These are phyloP conservation scores for Abrostola triplasia DNA, from an alignment of 2,888 invertebrate species.

Conservation along the genomic window DNA sequence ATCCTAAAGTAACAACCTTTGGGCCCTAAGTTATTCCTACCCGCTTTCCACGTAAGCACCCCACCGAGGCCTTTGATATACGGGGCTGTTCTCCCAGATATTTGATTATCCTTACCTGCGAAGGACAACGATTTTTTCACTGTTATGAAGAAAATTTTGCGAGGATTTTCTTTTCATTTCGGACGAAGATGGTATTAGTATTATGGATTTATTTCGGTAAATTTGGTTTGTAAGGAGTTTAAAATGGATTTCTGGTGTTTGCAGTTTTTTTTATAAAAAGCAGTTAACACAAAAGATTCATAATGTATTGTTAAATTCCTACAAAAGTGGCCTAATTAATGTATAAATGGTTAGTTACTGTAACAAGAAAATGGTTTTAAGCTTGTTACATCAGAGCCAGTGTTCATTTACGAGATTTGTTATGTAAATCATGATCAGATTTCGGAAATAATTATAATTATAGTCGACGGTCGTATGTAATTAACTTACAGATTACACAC, in stretches of 20 bases:
- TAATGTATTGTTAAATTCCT: too few species aligned
- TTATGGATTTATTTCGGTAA: constrained; percentile 35
- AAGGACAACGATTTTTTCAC: constrained; percentile 45
- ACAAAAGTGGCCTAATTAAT: too few species aligned
- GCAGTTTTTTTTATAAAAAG: too few species aligned
- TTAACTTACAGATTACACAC: too few species aligned
- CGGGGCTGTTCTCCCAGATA: constrained; percentile 46
- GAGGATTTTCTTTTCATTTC: constrained; percentile 36
- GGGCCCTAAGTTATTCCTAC: constrained; percentile 52
- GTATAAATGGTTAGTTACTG: too few species aligned
- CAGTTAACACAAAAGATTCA: not conserved
- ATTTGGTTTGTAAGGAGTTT: not conserved
- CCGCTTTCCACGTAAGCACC: constrained; percentile 50
- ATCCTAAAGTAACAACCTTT: constrained; percentile 48
- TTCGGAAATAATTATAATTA: too few species aligned
- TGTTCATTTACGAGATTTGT: too few species aligned
- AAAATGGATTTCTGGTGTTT: constrained; percentile 1
- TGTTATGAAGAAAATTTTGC: constrained; percentile 44
- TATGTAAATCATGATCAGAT: too few species aligned
- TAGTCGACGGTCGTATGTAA: too few species aligned
- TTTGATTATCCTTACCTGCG: constrained; percentile 57
- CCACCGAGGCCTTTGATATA: constrained; percentile 56
- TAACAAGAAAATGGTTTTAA: too few species aligned
- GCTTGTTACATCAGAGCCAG: too few species aligned
- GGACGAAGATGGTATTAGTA: constrained; percentile 16